Evolutionary conservation across 2,797 vertebrate species (phyloP), one percentile per base, ranked within the genome.

Genomic region (Danio tinwini): DNA sequence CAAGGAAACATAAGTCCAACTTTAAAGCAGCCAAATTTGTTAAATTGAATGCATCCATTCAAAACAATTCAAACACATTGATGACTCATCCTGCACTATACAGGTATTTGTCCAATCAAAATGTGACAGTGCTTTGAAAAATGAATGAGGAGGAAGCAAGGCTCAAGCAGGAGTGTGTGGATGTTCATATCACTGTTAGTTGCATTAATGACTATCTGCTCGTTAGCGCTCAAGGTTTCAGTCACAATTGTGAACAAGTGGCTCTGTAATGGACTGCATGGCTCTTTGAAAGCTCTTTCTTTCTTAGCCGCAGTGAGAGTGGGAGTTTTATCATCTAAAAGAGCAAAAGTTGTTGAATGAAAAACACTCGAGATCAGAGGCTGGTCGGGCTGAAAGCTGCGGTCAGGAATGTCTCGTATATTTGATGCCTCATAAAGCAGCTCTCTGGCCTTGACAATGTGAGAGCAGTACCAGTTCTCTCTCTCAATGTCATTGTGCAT

Each of bases 291-390:
- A 62, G 37, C 3, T 11, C n/a, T 12, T 59, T 62, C 44, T 42
- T 62, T 68, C 58, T 11, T 14, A 39, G 11, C 39, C 47, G 17
- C 42, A 44, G 55, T 0, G 5, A 40, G 65, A 64, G 42, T 45
- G 7, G 19, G 37, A 58, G 67, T 71, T 69, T 49, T 61, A 56
- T 75, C 42, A 37, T 82, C 61, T 76, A 79, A 85, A 50, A 52
- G 76, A 73, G 67, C 37, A 76, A 45, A 72, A 74, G 53, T 61
- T 65, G 80, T 74, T 73, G 58, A 59, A 68, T 72, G 83, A 76
- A 81, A 62, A 78, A 67, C 80, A 75, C 80, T 70, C 62, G 50
- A 56, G 65, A 74, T 53, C 65, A 71, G 64, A 72, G 67, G 42
- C 45, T 71, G 45, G 19, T 65, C 10, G 13, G 16, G 52, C 29